Percentiles rank a stretch among this genome's conserved stretches.
phyloP scores from a whole-genome alignment of 2,888 invertebrate genomes.

The Zygaena filipendulae region DNA sequence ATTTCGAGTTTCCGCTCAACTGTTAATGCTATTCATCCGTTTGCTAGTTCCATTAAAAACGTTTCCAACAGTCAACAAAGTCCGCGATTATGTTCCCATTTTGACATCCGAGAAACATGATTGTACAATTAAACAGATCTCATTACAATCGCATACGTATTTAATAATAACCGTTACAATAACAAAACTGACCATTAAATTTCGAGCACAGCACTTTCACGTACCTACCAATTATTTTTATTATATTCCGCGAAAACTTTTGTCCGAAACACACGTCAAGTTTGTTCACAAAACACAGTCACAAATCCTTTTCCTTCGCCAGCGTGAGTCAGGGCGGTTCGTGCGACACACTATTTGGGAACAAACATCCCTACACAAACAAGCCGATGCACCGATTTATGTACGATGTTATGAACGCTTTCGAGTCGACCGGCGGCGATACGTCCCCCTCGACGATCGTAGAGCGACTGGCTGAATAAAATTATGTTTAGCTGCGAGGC shows the following conservation, averaged over 20 bases:
- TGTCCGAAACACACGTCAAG: conserved; percentile 25
- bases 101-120: conserved; percentile 41
- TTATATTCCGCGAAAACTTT: conserved; percentile 14
- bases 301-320: conserved; percentile 33
- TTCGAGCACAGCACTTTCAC: conserved; percentile 38
- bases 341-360: conserved; percentile 50
- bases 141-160: conserved; percentile 39
- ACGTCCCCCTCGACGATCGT: conserved; percentile 43
- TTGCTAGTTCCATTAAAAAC: conserved; percentile 42
- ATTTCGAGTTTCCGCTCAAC: conserved; percentile 47
- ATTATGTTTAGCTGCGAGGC: conserved; percentile 62
- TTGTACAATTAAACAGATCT: conserved; percentile 59
- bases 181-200: conserved; percentile 41
- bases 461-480: conserved; percentile 52
- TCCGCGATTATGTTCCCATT: conserved; percentile 37
- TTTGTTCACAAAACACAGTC: conserved; percentile 40
- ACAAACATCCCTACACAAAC: conserved; percentile 58
- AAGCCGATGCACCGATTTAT: conserved; percentile 28
- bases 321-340: conserved; percentile 28
- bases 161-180: conserved; percentile 29
- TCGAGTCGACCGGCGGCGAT: conserved; percentile 35
- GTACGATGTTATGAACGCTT: conserved; percentile 52
- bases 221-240: conserved; percentile 7
- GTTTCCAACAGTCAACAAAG: conserved; percentile 32
- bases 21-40: conserved; percentile 31